These are phyloP conservation scores for Corythoichthys haematopterus DNA, from an alignment of 2,113 vertebrate species.

Conservation along the genomic window DNA sequence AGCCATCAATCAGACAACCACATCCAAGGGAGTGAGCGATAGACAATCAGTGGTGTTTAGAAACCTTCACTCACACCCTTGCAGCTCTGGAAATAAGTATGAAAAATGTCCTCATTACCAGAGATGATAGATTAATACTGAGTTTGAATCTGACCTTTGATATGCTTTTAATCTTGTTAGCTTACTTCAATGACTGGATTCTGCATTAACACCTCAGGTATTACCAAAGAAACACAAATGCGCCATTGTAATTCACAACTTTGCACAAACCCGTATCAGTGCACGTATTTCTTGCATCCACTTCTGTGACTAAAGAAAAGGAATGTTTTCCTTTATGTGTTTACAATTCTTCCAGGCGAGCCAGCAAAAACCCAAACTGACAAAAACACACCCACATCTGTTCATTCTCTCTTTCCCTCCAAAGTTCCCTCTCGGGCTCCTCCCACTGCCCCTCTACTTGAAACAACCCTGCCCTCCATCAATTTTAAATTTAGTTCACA, in stretches of 20 bases:
- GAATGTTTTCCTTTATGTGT: background rate
- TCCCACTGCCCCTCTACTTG: background rate
- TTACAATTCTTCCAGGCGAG: background rate
- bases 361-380: background rate
- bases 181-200: background rate
- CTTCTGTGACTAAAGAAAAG: background rate
- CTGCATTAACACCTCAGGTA: background rate
- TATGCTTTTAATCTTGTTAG: background rate
- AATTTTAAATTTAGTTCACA: constrained; percentile 2
- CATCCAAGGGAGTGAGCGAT: background rate
- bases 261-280: background rate
- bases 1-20: background rate
- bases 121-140: background rate
- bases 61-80: background rate
- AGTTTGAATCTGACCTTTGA: background rate
- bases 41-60: background rate
- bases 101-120: background rate
- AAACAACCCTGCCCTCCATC: constrained; percentile 7
- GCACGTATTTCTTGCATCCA: background rate
- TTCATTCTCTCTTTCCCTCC: constrained; percentile 6
- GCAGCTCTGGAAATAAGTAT: background rate
- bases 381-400: constrained; percentile 10
- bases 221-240: background rate
- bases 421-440: background rate
- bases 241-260: background rate